These are phyloP conservation scores for Xylocopa sonorina DNA, from an alignment of 1,140 invertebrate genomes.

Conservation along the genomic window DNA sequence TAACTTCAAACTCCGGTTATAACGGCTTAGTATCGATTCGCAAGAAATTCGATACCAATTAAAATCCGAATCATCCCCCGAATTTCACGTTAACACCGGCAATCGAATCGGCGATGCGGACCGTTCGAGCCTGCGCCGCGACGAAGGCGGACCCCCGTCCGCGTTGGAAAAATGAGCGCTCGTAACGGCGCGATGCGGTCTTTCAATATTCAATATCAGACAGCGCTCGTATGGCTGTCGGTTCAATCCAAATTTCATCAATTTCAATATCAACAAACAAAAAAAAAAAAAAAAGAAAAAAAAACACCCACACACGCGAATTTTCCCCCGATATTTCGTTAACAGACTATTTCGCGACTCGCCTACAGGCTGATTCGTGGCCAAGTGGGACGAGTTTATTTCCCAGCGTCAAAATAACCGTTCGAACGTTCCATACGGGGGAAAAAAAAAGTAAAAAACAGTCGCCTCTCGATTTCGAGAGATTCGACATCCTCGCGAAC, in stretches of 20 bases:
- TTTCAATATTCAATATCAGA: constrained; percentile 24
- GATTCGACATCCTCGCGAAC: neutral
- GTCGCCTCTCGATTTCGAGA: neutral
- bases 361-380: neutral
- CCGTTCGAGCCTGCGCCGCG: neutral
- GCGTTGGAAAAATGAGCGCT: neutral
- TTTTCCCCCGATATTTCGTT: neutral
- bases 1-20: too few species aligned
- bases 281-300: too few species aligned
- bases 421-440: too few species aligned
- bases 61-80: neutral
- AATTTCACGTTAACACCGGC: neutral
- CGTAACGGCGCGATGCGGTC: neutral
- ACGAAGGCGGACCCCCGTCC: too few species aligned
- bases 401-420: too few species aligned
- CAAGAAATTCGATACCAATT: neutral
- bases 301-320: too few species aligned
- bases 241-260: constrained; percentile 14
- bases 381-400: neutral
- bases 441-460: neutral
- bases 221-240: neutral
- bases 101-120: neutral
- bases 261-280: constrained; percentile 11
- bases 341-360: neutral
- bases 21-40: neutral